Conservation (phyloP, 2,113 vertebrate genomes). For the Silurus meridionalis region DNA sequence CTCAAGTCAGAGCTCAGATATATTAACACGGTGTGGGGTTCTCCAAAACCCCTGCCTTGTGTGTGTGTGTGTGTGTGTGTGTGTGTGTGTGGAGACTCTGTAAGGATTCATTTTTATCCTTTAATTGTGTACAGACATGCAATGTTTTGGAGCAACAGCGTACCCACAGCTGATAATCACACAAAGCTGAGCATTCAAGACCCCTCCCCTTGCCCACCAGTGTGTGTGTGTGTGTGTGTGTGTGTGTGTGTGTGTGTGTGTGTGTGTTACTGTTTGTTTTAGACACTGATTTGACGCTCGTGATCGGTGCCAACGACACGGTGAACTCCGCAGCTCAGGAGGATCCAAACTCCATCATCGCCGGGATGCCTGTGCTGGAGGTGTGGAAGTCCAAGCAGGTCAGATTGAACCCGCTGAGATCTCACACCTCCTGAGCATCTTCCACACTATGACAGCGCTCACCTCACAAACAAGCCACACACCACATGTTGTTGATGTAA, state of each 20-base stretch:
- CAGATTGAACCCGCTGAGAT: constrained; percentile 39
- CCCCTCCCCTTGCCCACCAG: too few species aligned
- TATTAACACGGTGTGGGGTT: neutral
- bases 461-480: neutral
- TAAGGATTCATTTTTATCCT: constrained; percentile 54
- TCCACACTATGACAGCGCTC: neutral
- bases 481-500: neutral
- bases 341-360: constrained; percentile 96
- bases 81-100: constrained; percentile 32
- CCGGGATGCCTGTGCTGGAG: constrained; percentile 97
- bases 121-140: constrained; percentile 61
- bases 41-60: neutral
- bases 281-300: constrained; percentile 94
- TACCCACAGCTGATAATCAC: constrained; percentile 23
- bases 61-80: neutral
- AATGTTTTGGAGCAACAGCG: constrained; percentile 51
- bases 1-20: too few species aligned
- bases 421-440: neutral
- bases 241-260: constrained; percentile 29
- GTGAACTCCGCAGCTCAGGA: constrained; percentile 97
- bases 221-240: neutral
- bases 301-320: constrained; percentile 96
- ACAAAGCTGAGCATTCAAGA: neutral
- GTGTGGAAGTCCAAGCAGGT: constrained; percentile 99
- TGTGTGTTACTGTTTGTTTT: constrained; percentile 50